phyloP scores from a whole-genome alignment of 2,113 vertebrate species.

The Scytalopus superciliaris region DNA sequence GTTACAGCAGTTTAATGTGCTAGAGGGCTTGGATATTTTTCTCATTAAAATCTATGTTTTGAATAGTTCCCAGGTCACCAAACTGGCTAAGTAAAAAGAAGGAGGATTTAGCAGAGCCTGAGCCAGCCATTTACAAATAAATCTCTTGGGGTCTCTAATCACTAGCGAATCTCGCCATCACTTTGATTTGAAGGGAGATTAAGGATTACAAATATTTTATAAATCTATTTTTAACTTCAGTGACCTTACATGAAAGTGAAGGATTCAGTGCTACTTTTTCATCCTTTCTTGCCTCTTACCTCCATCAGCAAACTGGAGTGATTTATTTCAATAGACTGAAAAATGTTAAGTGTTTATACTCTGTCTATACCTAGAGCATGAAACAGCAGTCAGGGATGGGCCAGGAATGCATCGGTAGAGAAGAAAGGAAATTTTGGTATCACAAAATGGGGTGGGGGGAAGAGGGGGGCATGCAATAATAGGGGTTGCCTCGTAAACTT shows the following conservation, averaged over 20 bases:
- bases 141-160: not conserved
- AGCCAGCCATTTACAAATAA: conserved; percentile 23
- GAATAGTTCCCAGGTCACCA: conserved; percentile 32
- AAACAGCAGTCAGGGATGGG: not conserved
- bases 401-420: not conserved
- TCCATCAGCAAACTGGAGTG: not conserved
- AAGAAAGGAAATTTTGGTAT: not conserved
- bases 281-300: not conserved
- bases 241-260: not conserved
- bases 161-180: not conserved
- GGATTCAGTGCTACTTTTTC: not conserved
- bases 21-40: conserved; percentile 6
- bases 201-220: conserved; percentile 1
- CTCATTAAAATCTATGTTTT: conserved; percentile 20
- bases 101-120: not conserved
- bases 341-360: not conserved
- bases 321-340: not conserved
- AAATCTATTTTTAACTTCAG: not conserved
- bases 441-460: not conserved
- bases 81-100: not conserved
- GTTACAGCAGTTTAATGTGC: not conserved
- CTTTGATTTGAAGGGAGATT: conserved; percentile 16
- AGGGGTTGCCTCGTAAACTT: not conserved
- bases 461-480: not conserved
- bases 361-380: not conserved